Conservation (phyloP, 92 coral and sea anemone genomes). For the Actinernus sp. region DNA sequence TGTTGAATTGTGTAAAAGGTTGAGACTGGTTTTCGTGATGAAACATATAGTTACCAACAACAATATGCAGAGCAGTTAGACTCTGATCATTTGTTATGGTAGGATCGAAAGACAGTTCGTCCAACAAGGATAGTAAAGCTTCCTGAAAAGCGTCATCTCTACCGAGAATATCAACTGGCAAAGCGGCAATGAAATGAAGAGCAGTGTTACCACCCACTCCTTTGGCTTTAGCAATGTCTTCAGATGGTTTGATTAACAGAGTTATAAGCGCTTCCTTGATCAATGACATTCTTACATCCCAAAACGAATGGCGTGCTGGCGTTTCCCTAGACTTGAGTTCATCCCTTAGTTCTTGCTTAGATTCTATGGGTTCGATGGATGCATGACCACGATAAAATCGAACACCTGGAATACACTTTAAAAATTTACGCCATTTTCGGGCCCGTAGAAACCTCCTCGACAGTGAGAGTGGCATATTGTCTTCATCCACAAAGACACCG, state of each 20-base stretch:
- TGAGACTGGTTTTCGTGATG: constrained; percentile 2
- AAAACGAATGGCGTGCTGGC: too few species aligned
- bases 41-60: constrained; percentile 45
- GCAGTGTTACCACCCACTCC: constrained; percentile 38
- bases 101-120: constrained; percentile 40
- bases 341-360: too few species aligned
- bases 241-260: neutral
- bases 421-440: too few species aligned
- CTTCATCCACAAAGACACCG: too few species aligned
- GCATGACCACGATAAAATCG: too few species aligned
- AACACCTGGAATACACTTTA: too few species aligned
- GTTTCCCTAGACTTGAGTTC: too few species aligned
- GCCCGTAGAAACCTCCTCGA: too few species aligned
- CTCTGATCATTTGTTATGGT: constrained; percentile 24
- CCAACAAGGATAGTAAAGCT: constrained; percentile 9
- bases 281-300: constrained; percentile 1
- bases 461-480: too few species aligned
- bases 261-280: constrained; percentile 1
- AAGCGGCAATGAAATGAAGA: constrained; percentile 58
- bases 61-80: constrained; percentile 43
- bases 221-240: constrained; percentile 1
- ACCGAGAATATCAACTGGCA: constrained; percentile 51
- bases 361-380: too few species aligned
- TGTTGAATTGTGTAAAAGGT: neutral
- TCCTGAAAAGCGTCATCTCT: constrained; percentile 4